Evolutionary conservation across 2,797 vertebrate genomes (phyloP).

Genomic region (Onychomys leucogaster): DNA sequence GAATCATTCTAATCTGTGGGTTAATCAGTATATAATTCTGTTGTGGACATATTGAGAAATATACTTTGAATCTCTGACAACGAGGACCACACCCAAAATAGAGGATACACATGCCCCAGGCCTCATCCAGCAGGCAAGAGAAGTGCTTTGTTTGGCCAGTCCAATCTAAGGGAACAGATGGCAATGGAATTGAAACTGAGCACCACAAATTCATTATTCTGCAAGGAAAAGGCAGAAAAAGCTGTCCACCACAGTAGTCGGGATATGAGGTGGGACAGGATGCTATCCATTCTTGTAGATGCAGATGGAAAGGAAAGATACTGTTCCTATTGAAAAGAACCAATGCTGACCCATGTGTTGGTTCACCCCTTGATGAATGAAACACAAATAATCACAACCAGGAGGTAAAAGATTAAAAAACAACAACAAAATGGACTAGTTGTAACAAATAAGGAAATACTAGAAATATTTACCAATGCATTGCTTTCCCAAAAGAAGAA

Average conservation of each 20-base stretch:
- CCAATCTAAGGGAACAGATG: not conserved
- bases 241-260: not conserved
- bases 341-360: accelerated
- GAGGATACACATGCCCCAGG: not conserved
- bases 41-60: not conserved
- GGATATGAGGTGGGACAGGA: not conserved
- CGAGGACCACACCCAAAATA: not conserved
- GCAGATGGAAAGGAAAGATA: not conserved
- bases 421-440: not conserved
- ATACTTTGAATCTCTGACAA: not conserved
- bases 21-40: not conserved
- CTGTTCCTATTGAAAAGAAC: no score
- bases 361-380: not conserved
- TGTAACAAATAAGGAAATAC: not conserved
- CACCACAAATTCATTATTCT: not conserved
- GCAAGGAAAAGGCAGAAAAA: not conserved
- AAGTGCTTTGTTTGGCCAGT: not conserved
- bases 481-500: not conserved
- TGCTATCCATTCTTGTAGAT: not conserved
- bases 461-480: not conserved
- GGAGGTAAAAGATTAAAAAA: not conserved
- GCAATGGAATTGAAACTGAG: not conserved
- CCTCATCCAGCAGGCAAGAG: no score
- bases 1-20: not conserved
- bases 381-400: not conserved